A percentile compares a stretch with the other conserved stretches of the same genome.
phyloP scores from a whole-genome alignment of 2,113 vertebrate species.

The Aegotheles bennettii region DNA sequence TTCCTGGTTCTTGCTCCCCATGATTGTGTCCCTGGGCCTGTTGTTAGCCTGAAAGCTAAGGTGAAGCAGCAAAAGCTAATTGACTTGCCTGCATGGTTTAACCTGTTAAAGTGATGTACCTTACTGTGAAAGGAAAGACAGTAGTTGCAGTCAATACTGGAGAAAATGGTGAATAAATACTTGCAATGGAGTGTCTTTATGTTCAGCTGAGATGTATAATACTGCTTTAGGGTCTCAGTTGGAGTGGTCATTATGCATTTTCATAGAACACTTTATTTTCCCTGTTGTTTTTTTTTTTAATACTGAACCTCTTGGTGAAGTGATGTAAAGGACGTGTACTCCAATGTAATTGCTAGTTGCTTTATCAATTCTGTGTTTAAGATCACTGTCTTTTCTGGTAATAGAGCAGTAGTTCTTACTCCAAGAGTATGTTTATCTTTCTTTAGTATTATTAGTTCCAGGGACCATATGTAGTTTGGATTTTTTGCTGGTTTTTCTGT shows the following conservation, averaged over 20 bases:
- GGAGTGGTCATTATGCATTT: neutral
- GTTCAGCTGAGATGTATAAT: neutral
- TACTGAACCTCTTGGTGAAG: neutral
- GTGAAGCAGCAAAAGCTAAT: neutral
- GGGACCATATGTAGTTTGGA: neutral
- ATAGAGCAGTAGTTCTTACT: neutral
- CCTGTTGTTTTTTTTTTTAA: neutral
- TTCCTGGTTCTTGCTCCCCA: neutral
- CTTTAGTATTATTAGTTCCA: neutral
- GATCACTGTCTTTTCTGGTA: neutral
- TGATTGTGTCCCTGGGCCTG: neutral
- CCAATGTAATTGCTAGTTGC: neutral
- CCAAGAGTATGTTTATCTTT: neutral
- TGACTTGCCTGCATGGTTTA: neutral
- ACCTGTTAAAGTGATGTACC: neutral
- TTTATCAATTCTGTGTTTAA: neutral
- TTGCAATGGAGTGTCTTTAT: neutral
- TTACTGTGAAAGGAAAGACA: neutral
- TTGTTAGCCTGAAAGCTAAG: neutral
- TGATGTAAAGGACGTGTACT: neutral
- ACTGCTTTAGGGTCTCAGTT: neutral
- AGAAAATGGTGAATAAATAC: neutral
- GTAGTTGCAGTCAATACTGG: neutral
- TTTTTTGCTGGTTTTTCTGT: neutral
- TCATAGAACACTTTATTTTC: neutral